Conservation (phyloP, 2,113 vertebrate genomes). For the Trematocara variabile region DNA sequence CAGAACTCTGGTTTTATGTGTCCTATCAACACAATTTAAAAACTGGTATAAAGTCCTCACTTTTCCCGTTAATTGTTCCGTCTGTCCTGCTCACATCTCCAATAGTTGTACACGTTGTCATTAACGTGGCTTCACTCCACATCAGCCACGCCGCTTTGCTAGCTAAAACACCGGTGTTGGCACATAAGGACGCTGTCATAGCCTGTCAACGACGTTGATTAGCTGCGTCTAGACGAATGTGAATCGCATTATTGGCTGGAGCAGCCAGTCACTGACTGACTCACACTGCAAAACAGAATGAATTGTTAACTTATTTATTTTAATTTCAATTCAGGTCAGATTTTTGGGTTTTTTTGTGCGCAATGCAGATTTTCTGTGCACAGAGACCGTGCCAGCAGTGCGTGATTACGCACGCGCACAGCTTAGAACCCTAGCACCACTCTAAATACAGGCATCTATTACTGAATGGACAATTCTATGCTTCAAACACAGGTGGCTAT, state of each 20-base stretch:
- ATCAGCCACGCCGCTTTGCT: no score
- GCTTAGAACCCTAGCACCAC: background rate
- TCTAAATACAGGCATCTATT: background rate
- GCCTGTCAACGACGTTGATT: fast-evolving
- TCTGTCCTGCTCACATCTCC: no score
- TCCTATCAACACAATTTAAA: no score
- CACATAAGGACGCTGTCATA: no score
- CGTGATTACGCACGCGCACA: background rate
- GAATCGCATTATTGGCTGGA: background rate
- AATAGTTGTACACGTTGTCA: no score
- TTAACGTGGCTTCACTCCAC: no score
- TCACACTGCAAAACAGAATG: background rate
- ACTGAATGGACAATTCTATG: background rate
- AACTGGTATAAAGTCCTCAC: no score
- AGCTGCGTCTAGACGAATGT: background rate
- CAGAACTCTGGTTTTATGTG: no score
- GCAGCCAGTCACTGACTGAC: background rate
- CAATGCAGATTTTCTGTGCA: background rate
- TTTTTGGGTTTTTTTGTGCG: background rate
- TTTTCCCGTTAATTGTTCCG: no score
- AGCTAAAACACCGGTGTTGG: no score
- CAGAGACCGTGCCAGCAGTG: background rate
- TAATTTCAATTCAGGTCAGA: background rate
- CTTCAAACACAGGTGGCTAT: background rate
- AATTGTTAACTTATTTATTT: background rate